A percentile compares a stretch with the other conserved stretches of the same genome.
Conservation (phyloP, 2,113 vertebrate species). For the Salvelinus alpinus region DNA sequence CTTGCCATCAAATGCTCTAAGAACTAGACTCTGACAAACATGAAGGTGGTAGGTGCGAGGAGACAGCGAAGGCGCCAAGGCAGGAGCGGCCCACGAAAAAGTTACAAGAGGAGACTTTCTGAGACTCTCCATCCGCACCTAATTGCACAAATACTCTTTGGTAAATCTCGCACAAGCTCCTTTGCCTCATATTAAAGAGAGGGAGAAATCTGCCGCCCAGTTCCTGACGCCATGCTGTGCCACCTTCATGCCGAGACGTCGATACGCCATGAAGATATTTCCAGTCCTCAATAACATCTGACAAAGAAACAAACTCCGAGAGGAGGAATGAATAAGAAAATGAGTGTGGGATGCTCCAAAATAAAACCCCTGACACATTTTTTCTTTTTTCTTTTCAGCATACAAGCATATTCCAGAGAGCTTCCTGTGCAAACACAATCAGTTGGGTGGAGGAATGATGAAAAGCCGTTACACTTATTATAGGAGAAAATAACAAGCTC, state of each 20-base stretch:
- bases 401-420: conserved; percentile 42
- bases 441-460: conserved; percentile 56
- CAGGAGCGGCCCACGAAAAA: neutral
- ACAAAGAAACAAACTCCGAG: neutral
- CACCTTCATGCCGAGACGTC: conserved; percentile 41
- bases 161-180: conserved; percentile 32
- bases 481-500: conserved; percentile 67
- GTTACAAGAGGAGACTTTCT: conserved; percentile 1
- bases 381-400: conserved; percentile 31
- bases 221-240: conserved; percentile 38
- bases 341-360: conserved; percentile 49
- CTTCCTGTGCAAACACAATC: conserved; percentile 59
- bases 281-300: conserved; percentile 47
- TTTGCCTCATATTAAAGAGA: conserved; percentile 39
- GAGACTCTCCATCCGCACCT: conserved; percentile 15
- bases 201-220: conserved; percentile 16
- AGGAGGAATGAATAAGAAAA: conserved; percentile 1
- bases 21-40: neutral
- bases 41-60: neutral
- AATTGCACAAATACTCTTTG: conserved; percentile 36
- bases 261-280: conserved; percentile 43
- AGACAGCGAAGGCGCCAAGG: neutral
- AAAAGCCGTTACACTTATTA: conserved; percentile 73
- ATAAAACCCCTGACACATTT: conserved; percentile 40
- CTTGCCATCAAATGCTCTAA: neutral